These are phyloP conservation scores for Xiphydria camelus DNA, from an alignment of 2,888 invertebrate species.

Conservation along the genomic window DNA sequence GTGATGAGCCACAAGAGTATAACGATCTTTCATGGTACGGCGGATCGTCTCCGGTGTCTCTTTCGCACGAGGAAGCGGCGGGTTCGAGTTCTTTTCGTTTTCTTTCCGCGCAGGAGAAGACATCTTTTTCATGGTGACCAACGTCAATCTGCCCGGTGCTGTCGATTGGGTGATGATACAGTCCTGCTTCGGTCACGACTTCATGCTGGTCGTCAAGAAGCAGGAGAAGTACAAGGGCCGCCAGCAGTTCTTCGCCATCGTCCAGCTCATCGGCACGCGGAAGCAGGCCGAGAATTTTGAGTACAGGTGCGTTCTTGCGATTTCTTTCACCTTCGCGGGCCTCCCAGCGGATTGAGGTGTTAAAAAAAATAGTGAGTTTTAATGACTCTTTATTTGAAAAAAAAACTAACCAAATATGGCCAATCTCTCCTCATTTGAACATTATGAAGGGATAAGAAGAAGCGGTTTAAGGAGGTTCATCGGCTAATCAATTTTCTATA, in stretches of 20 bases:
- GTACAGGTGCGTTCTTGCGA: conserved; percentile 68
- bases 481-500: too few relatives aligned
- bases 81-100: too few relatives aligned
- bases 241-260: conserved; percentile 97
- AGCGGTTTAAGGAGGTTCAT: too few relatives aligned
- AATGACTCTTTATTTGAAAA: too few relatives aligned
- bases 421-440: too few relatives aligned
- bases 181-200: conserved; percentile 98
- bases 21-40: conserved; percentile 92
- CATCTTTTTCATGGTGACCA: conserved; percentile 98
- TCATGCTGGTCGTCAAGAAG: conserved; percentile 98
- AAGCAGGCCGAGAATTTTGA: conserved; percentile 99
- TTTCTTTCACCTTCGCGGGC: too few relatives aligned
- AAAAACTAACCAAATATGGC: too few relatives aligned
- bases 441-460: too few relatives aligned
- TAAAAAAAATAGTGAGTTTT: too few relatives aligned
- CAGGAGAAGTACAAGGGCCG: conserved; percentile 97
- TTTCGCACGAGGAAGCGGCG: too few relatives aligned
- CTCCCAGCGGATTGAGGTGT: too few relatives aligned
- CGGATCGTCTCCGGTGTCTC: too few relatives aligned
- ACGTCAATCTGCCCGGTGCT: conserved; percentile 98
- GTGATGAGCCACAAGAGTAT: conserved; percentile 98
- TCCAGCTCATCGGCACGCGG: conserved; percentile 96
- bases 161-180: conserved; percentile 99
- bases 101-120: conserved; percentile 74